phyloP scores from a whole-genome alignment of 2,888 invertebrate genomes.

The Conomelus anceps region DNA sequence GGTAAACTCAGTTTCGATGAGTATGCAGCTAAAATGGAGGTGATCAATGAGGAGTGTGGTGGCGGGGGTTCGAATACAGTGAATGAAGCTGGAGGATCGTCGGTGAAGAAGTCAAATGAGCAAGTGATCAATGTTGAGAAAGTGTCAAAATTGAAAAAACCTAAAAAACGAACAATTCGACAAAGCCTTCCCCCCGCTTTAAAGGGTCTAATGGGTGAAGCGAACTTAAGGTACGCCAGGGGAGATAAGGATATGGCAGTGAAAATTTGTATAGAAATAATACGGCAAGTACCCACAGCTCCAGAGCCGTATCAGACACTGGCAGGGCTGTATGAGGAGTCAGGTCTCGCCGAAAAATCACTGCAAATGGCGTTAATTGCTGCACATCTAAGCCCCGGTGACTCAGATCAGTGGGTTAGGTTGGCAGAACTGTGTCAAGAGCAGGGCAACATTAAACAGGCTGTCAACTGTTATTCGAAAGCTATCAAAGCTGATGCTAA shows the following conservation, averaged over 20 bases:
- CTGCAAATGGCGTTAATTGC: slow-evolving; percentile 78
- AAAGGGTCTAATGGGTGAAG: slow-evolving; percentile 90
- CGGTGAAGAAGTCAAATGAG: slow-evolving; percentile 20
- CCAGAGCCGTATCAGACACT: slow-evolving; percentile 86
- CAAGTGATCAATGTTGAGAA: slow-evolving; percentile 34
- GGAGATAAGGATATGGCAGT: slow-evolving; percentile 79
- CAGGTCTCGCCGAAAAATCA: slow-evolving; percentile 67
- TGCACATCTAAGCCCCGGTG: slow-evolving; percentile 72
- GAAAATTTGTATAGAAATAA: slow-evolving; percentile 87
- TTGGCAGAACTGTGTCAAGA: slow-evolving; percentile 71
- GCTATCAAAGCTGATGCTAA: slow-evolving; percentile 68
- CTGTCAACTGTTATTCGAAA: slow-evolving; percentile 73
- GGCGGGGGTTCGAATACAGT: too few species aligned
- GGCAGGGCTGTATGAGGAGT: slow-evolving; percentile 78
- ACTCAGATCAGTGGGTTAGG: slow-evolving; percentile 78
- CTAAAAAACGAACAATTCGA: slow-evolving; percentile 16
- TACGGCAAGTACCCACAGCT: slow-evolving; percentile 78
- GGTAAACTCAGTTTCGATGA: slow-evolving; percentile 68
- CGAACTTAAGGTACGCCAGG: slow-evolving; percentile 78
- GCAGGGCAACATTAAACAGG: slow-evolving; percentile 65
- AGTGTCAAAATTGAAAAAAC: slow-evolving; percentile 37
- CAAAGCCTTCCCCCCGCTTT: slow-evolving; percentile 56
- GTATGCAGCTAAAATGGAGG: slow-evolving; percentile 51
- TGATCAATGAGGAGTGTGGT: too few species aligned
- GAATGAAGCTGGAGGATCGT: neutral